Evolutionary conservation across 2,113 vertebrate genomes (phyloP), one percentile per base, ranked within the genome.

Genomic region (Oncorhynchus mykiss): DNA sequence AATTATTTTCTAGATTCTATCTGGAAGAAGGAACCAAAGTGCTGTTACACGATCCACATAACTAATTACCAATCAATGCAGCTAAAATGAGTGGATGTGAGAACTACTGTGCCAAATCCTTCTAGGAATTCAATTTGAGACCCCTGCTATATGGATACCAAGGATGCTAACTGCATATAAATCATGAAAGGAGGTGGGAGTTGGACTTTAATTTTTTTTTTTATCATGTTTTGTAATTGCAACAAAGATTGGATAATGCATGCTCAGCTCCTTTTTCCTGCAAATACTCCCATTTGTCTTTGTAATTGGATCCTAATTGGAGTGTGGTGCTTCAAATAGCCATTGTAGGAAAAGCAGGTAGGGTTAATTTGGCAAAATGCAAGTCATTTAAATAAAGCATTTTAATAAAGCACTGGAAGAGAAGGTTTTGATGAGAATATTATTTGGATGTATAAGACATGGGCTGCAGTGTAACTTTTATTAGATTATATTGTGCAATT

Each of bases 251-350:
- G 66, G 14, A 34, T 18, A 67, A 20, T 34, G 14, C 66, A 2
- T 67, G 31, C 66, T 67, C 66, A 16, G 66, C 29, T 5, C 12
- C 66, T 67, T 34, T 12, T 62, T 62, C 27, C 24, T 34, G 66
- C 27, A 18, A 67, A 67, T 34, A 67, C 16, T n/a, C 5, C 16
- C 66, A 67, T 18, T 31, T 67, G 29, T 18, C 66, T 5, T 34
- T 8, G 27, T 67, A 67, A 67, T 67, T 18, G 27, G 66, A 67
- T 67, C 18, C 6, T 67, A 67, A 67, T 67, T 31, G 31, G 39
- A 67, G 66, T 67, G 66, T 1, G 29, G 66, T 11, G 29, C 66
- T 20, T 34, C 31, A 67, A 67, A 39, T 2, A 12, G 66, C 22
- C 29, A 67, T 67, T 18, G 8, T 25, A 3, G 66, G 66, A 39